A percentile compares a stretch with the other conserved stretches of the same genome.
phyloP scores from a whole-genome alignment of 2,113 vertebrate species.

The Nibea coibor region DNA sequence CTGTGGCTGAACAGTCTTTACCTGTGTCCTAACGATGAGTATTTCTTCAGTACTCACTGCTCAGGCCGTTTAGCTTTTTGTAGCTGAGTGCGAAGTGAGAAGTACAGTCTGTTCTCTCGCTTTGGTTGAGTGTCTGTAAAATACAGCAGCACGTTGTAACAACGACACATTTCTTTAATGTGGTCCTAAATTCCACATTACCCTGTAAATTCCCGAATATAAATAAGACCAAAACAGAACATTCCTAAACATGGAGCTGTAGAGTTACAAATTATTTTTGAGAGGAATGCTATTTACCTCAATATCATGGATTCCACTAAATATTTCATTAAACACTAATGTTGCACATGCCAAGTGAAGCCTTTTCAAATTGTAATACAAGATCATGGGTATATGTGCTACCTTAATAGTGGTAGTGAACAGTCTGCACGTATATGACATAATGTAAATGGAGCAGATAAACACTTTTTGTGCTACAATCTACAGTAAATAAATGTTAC shows the following conservation, averaged over 20 bases:
- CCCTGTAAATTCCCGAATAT: slow-evolving; percentile 3
- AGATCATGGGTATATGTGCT: slow-evolving; percentile 44
- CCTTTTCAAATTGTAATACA: slow-evolving; percentile 59
- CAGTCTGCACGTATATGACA: slow-evolving; percentile 49
- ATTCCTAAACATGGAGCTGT: slow-evolving; percentile 56
- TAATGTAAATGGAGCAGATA: slow-evolving; percentile 53
- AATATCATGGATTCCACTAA: slow-evolving; percentile 23
- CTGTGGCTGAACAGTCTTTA: slow-evolving; percentile 47
- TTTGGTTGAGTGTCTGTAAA: background rate
- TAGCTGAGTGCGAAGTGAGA: background rate
- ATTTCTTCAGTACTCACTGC: slow-evolving; percentile 13
- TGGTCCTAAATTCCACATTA: slow-evolving; percentile 7
- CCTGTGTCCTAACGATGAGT: background rate
- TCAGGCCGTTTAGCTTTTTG: background rate
- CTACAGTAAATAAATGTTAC: slow-evolving; percentile 63
- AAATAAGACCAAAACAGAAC: slow-evolving; percentile 48
- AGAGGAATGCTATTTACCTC: slow-evolving; percentile 48
- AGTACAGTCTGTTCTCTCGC: background rate
- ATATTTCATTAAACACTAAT: slow-evolving; percentile 31
- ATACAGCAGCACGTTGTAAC: background rate
- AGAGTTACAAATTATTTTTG: slow-evolving; percentile 49
- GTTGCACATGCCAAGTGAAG: slow-evolving; percentile 68
- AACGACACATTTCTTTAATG: background rate
- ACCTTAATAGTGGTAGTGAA: slow-evolving; percentile 53
- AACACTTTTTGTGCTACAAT: slow-evolving; percentile 49